A percentile compares a stretch with the other conserved stretches of the same genome.
Evolutionary conservation across 2,797 vertebrate species (phyloP).

Genomic region (Zenarchopterus dispar): DNA sequence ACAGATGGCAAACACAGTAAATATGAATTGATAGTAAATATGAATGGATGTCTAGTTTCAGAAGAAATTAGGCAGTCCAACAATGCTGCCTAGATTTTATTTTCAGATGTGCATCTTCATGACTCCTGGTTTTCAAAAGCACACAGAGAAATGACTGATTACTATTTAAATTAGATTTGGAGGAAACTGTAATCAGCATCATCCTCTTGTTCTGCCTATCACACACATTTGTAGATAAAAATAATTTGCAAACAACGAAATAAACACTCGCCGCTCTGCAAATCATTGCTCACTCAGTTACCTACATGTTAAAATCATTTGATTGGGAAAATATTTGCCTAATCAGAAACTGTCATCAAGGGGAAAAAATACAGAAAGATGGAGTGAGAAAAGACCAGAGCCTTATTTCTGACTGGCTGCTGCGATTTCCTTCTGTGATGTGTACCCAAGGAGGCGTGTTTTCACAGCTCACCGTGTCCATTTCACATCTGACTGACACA

Average conservation of each 20-base stretch:
- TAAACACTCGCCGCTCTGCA: slow-evolving; percentile 30
- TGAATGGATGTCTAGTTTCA: slow-evolving; percentile 32
- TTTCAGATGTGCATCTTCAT: slow-evolving; percentile 19
- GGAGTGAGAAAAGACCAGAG: slow-evolving; percentile 17
- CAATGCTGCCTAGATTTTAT: slow-evolving; percentile 40
- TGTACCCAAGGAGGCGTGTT: slow-evolving; percentile 57
- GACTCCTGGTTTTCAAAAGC: slow-evolving; percentile 5
- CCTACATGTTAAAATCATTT: slow-evolving; percentile 26
- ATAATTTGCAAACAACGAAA: slow-evolving; percentile 25
- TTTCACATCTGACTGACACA: slow-evolving; percentile 69
- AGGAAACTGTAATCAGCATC: slow-evolving; percentile 33
- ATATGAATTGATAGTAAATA: slow-evolving; percentile 17
- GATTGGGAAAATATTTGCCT: slow-evolving; percentile 31
- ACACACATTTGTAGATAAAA: slow-evolving; percentile 19
- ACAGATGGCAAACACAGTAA: slow-evolving; percentile 4
- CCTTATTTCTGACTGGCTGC: slow-evolving; percentile 29
- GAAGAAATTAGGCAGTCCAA: slow-evolving; percentile 24
- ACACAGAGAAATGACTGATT: slow-evolving; percentile 28
- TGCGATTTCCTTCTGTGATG: slow-evolving; percentile 45
- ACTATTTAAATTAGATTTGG: slow-evolving; percentile 12
- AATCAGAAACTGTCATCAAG: slow-evolving; percentile 35
- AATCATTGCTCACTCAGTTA: slow-evolving; percentile 36
- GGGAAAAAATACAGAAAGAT: background rate
- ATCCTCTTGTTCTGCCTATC: slow-evolving; percentile 14
- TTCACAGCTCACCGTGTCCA: slow-evolving; percentile 66